Evolutionary conservation across 2,888 invertebrate species (phyloP), one percentile per base, ranked within the genome.

Genomic region (Lithophane leautieri): DNA sequence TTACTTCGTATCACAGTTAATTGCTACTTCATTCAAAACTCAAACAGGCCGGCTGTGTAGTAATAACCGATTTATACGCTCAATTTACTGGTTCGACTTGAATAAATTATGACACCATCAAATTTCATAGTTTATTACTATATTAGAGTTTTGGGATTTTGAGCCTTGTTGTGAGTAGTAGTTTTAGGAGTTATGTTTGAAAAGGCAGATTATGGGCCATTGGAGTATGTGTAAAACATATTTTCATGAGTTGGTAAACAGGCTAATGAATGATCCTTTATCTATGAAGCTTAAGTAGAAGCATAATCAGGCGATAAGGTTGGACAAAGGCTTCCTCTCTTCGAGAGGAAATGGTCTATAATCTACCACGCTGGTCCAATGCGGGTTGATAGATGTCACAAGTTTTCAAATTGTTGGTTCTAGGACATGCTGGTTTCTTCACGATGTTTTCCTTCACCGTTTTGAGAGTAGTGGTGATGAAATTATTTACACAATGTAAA

Each of bases 61-160:
- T 52, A 73, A 82, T 88, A 88, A 79, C 68, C 74, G 72, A 88
- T 88, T 87, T 87, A 88, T 78, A 78, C 69, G 40, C 73, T 66
- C 81, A 80, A 87, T 89, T 83, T 68, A 77, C 81, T 79, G 62
- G 76, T 82, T 75, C 28, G 60, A 79, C 73, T 84, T 82, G 78
- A 86, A 86, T 84, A 76, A 84, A 79, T 89, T 89, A 89, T 85
- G 77, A 71, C 71, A 56, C 61, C 77, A 82, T 87, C 66, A 89
- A 84, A 86, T 84, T 88, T 86, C 83, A 89, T 85, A 82, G 85
- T 87, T 79, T 79, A 86, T 76, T 86, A 86, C 89, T 79, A 74
- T 82, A 81, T 86, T 74, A n/a, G 34, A 71, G n/a, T 7, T 63
- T 82, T 22, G 40, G n/a, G 63, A 12, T 68, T 68, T n/a, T 60